Evolutionary conservation across 2,888 invertebrate species (phyloP).

Genomic region (Geotrupes spiniger): DNA sequence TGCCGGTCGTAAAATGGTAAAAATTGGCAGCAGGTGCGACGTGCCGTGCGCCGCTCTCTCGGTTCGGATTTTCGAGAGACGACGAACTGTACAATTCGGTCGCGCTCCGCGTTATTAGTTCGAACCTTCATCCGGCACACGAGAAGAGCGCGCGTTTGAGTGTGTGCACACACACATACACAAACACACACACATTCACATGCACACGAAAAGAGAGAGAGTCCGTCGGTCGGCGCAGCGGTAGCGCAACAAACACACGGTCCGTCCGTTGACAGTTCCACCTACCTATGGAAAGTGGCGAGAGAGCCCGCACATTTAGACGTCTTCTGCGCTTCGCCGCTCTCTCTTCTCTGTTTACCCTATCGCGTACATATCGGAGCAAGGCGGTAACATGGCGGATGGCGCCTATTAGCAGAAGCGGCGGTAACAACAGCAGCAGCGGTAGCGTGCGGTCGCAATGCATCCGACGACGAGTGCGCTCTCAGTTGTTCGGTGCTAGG

Average conservation of each 20-base stretch:
- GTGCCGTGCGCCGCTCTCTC: too few species aligned
- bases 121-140: slow-evolving; percentile 17
- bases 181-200: too few species aligned
- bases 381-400: slow-evolving; percentile 42
- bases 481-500: slow-evolving; percentile 40
- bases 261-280: slow-evolving; percentile 23
- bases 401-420: slow-evolving; percentile 30
- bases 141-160: slow-evolving; percentile 9
- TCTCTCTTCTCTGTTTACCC: slow-evolving; percentile 38
- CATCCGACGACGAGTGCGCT: slow-evolving; percentile 28
- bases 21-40: too few species aligned
- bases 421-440: background rate
- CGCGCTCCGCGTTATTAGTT: slow-evolving; percentile 18
- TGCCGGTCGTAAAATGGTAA: too few species aligned
- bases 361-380: slow-evolving; percentile 37
- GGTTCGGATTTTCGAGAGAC: background rate
- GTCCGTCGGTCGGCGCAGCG: slow-evolving; percentile 18
- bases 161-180: slow-evolving; percentile 8
- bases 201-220: slow-evolving; percentile 13
- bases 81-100: slow-evolving; percentile 1
- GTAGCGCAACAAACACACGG: slow-evolving; percentile 20
- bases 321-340: slow-evolving; percentile 25
- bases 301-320: slow-evolving; percentile 26
- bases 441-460: slow-evolving; percentile 30
- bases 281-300: slow-evolving; percentile 21